Percentiles rank a stretch among this genome's conserved stretches.
Conservation (phyloP, 2,797 vertebrate species). For the Pitangus sulphuratus region DNA sequence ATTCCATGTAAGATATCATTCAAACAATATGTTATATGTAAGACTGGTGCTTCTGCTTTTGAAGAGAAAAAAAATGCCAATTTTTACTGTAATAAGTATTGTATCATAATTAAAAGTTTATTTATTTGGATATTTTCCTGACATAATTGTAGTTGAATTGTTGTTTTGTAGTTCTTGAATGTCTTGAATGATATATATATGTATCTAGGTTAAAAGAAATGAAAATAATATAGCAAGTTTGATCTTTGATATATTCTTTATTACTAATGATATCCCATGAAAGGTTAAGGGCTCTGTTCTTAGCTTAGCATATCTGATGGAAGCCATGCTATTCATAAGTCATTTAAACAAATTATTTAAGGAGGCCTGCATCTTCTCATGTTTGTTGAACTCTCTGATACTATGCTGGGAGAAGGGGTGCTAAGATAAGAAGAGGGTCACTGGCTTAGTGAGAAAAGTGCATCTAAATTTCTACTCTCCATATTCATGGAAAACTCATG, state of each 20-base stretch:
- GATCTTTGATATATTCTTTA: constrained; percentile 48
- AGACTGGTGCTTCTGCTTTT: constrained; percentile 87
- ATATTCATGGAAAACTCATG: background rate
- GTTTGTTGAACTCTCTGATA: background rate
- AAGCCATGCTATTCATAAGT: background rate
- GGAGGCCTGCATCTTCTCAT: constrained; percentile 2
- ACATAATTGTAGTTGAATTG: constrained; percentile 74
- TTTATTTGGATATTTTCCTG: constrained; percentile 84
- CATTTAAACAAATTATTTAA: background rate
- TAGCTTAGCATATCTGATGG: constrained; percentile 21
- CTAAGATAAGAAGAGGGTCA: background rate
- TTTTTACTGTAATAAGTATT: constrained; percentile 87
- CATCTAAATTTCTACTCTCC: background rate
- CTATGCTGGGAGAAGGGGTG: background rate
- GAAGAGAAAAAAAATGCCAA: constrained; percentile 79
- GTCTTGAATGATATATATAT: constrained; percentile 67
- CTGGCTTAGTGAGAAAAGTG: background rate
- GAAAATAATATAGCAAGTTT: constrained; percentile 44
- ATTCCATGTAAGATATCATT: constrained; percentile 78
- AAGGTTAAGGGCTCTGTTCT: constrained; percentile 44
- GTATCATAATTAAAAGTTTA: constrained; percentile 85
- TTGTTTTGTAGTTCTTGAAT: constrained; percentile 70
- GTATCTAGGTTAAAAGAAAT: constrained; percentile 62
- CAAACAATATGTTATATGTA: constrained; percentile 76
- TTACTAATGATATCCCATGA: constrained; percentile 8